These are phyloP conservation scores for Oligia strigilis DNA, from an alignment of 2,888 invertebrate species.

Conservation along the genomic window DNA sequence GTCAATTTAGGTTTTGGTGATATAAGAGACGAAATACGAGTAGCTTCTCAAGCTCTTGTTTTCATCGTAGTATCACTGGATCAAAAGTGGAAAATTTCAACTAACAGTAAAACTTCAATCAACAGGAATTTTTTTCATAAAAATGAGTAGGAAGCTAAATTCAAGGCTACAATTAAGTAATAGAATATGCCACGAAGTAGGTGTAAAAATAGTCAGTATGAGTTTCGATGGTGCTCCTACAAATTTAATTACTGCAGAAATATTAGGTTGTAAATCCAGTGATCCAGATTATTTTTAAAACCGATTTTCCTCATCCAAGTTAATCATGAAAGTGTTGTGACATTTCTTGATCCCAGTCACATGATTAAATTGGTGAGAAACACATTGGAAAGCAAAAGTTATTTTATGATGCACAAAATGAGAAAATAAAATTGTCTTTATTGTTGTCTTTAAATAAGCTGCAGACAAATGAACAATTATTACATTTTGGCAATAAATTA, in stretches of 20 bases:
- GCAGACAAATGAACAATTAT: too few relatives aligned
- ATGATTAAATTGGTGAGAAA: too few relatives aligned
- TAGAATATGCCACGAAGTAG: neutral
- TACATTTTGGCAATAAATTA: too few relatives aligned
- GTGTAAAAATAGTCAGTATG: constrained; percentile 1
- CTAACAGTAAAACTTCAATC: too few relatives aligned
- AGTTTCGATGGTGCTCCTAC: neutral
- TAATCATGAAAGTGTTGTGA: too few relatives aligned
- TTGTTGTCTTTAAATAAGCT: too few relatives aligned
- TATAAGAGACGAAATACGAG: neutral
- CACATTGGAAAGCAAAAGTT: too few relatives aligned
- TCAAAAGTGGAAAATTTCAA: neutral
- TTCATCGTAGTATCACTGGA: neutral
- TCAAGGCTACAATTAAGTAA: neutral
- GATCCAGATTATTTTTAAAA: neutral
- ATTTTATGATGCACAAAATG: too few relatives aligned
- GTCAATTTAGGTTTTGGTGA: neutral
- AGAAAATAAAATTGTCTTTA: too few relatives aligned
- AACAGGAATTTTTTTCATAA: too few relatives aligned
- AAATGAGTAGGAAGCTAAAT: neutral
- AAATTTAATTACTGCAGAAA: neutral
- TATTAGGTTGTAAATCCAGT: constrained; percentile 1
- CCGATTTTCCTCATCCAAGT: neutral
- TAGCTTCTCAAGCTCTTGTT: constrained; percentile 3
- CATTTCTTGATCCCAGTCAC: too few relatives aligned